Base-by-base conservation (phyloP, 1,140 invertebrate species). In the Lepidurus apus region DNA sequence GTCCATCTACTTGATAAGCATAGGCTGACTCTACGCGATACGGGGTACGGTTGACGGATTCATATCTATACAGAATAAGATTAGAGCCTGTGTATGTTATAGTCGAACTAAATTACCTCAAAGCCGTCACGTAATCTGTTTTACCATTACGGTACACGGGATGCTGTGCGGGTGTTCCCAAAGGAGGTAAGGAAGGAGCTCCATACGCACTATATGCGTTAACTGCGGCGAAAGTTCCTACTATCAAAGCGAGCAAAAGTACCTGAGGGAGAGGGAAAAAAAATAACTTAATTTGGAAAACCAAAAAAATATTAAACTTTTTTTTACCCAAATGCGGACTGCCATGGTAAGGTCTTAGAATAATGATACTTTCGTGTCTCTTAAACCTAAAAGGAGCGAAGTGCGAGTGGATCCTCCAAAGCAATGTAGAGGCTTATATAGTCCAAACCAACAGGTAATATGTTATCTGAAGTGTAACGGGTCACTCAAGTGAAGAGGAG, bases 1-100 rank as follows among this genome's bases (percentile, higher is more conserved):
- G 78, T 44, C 78, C 78, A 44, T 79, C 78, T 17, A 79, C 78
- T 79, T 79, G 78, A 45, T 79, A 79, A 21, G 78, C 78, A 47
- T 79, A 79, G 24, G 78, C 78, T 74, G 78, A 79, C n/a, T 79
- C 78, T n/a, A 79, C 44, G 34, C 78, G 53, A 43, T 45, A 74
- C 4, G 78, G 78, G 21, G 34, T 43, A 13, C 78, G 73, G 44
- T 42, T 76, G n/a, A 43, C 43, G 42, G 78, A 79, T 42, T 79
- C 78, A 74, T 79, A 79, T 34, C 77, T 78, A 34, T 26, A 78
- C 8, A n/a, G 34, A 17, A 75, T 1, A 24, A 21, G 8, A 75
- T 42, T 43, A 43, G 21, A 17, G 9, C 43, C 34, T 17, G 11
- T 75, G 74, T n/a, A 75, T 17, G 34, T n/a, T n/a, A 42, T 21